Conservation (phyloP, 2,797 vertebrate species). For the Cottoperca gobio region DNA sequence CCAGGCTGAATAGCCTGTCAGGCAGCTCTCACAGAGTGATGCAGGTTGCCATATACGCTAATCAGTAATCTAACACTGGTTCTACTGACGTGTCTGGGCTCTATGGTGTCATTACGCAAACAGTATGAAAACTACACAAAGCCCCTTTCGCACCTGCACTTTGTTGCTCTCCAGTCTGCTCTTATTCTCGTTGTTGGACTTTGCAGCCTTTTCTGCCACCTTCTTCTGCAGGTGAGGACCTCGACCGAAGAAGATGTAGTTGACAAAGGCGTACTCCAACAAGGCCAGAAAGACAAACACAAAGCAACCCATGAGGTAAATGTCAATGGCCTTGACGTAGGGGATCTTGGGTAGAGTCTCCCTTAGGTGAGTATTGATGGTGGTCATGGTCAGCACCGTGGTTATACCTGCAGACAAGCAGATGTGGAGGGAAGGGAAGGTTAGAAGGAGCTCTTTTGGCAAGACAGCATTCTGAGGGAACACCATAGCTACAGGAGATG, state of each 20-base stretch:
- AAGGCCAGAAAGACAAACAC: constrained; percentile 95
- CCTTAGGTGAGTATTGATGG: constrained; percentile 94
- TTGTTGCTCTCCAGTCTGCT: constrained; percentile 88
- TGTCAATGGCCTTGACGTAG: constrained; percentile 94
- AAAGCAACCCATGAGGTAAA: constrained; percentile 95
- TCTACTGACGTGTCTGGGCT: neutral
- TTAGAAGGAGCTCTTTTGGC: neutral
- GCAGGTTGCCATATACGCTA: too few species aligned
- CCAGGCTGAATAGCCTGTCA: too few species aligned
- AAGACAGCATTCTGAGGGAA: neutral
- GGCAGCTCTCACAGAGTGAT: neutral
- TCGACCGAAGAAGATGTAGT: constrained; percentile 96
- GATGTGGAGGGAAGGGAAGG: neutral
- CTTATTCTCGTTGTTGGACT: constrained; percentile 84
- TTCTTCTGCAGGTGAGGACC: constrained; percentile 93
- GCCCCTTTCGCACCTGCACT: constrained; percentile 85
- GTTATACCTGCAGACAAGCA: constrained; percentile 87
- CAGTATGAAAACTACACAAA: neutral
- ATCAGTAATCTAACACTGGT: neutral
- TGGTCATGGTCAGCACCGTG: constrained; percentile 96
- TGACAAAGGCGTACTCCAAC: constrained; percentile 94
- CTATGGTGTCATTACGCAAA: neutral
- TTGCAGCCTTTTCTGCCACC: constrained; percentile 87
- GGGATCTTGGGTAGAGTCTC: constrained; percentile 96
- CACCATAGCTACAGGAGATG: neutral